Percentiles rank a stretch among this genome's conserved stretches.
phyloP scores from a whole-genome alignment of 2,888 invertebrate species.

The Acrocyrtus sp. region DNA sequence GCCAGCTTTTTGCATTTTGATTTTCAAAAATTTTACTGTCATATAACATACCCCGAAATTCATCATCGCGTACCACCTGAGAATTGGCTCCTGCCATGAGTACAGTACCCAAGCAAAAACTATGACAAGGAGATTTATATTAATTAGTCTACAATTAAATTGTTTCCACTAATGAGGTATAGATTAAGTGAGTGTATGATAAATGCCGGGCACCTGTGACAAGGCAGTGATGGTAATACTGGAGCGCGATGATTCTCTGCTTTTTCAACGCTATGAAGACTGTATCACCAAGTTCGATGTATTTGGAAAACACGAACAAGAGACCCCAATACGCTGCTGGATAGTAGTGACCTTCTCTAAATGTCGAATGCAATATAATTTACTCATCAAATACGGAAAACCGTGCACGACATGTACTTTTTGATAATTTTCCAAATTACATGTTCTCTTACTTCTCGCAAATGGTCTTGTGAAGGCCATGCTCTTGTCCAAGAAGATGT shows the following conservation, averaged over 20 bases:
- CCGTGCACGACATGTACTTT: background rate
- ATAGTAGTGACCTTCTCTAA: constrained; percentile 21
- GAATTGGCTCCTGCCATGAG: constrained; percentile 70
- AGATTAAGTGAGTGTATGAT: too few species aligned
- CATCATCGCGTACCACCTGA: constrained; percentile 92
- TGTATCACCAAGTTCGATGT: constrained; percentile 95
- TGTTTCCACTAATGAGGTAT: too few species aligned
- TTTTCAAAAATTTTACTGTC: background rate
- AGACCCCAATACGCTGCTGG: constrained; percentile 42
- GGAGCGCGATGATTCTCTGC: constrained; percentile 91
- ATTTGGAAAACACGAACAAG: constrained; percentile 90
- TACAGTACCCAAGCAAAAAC: constrained; percentile 94
- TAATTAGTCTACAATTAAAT: too few species aligned
- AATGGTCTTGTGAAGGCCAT: constrained; percentile 28
- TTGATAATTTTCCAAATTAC: too few species aligned
- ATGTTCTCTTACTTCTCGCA: constrained; percentile 38
- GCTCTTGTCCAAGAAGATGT: constrained; percentile 2
- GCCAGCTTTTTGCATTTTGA: too few species aligned
- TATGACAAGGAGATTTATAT: constrained; percentile 91
- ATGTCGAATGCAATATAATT: background rate
- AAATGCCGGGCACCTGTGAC: too few species aligned
- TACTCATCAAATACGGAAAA: background rate
- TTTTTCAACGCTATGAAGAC: constrained; percentile 93
- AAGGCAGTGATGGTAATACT: constrained; percentile 80
- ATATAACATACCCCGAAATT: constrained; percentile 92